Evolutionary conservation across 2,888 invertebrate species (phyloP).

Genomic region (Carterocephalus palaemon): DNA sequence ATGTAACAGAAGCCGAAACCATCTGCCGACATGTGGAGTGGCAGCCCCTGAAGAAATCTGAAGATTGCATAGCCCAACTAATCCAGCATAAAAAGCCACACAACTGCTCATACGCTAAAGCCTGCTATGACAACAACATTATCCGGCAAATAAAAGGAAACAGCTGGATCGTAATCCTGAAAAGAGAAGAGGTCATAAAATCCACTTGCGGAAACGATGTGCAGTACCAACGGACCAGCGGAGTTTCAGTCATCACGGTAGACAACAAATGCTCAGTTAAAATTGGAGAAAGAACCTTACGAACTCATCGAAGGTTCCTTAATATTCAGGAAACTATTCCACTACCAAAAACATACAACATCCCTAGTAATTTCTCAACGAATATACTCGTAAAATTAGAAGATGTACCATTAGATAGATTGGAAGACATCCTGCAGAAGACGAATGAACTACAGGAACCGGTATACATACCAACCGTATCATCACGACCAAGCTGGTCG

Average conservation of each 20-base stretch:
- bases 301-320: constrained; percentile 29
- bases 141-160: constrained; percentile 35
- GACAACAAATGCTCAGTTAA: constrained; percentile 31
- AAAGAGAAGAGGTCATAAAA: constrained; percentile 35
- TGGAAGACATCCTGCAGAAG: constrained; percentile 22
- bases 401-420: constrained; percentile 26
- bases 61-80: constrained; percentile 20
- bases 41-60: constrained; percentile 27
- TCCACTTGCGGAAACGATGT: constrained; percentile 31
- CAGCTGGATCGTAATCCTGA: constrained; percentile 33
- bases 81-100: constrained; percentile 11
- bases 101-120: constrained; percentile 15
- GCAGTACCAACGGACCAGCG: constrained; percentile 32
- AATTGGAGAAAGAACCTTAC: constrained; percentile 25
- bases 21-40: constrained; percentile 35
- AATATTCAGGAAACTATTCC: constrained; percentile 31
- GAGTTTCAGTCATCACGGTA: constrained; percentile 28
- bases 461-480: constrained; percentile 1
- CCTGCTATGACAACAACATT: constrained; percentile 27
- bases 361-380: constrained; percentile 18
- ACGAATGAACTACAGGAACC: constrained; percentile 15
- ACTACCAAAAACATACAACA: constrained; percentile 28
- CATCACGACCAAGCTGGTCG: constrained; percentile 10
- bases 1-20: constrained; percentile 27
- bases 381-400: constrained; percentile 24